Conservation (phyloP, 2,113 vertebrate genomes). For the Prietella phreatophila region DNA sequence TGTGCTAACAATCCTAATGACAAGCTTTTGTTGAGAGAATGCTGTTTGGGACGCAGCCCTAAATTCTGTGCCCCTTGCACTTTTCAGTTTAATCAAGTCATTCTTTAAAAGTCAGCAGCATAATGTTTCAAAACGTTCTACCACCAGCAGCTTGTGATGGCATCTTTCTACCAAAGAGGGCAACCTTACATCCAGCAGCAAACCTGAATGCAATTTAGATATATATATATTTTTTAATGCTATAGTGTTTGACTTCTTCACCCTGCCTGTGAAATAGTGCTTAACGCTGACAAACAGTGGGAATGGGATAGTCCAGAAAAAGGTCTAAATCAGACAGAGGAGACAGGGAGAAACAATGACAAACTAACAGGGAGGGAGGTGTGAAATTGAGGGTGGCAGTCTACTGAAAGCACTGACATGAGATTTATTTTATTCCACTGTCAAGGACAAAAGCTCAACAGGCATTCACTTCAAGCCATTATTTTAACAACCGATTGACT, state of each 20-base stretch:
- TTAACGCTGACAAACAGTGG: neutral
- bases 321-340: constrained; percentile 19
- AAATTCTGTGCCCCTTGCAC: neutral
- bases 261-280: neutral
- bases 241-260: neutral
- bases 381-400: constrained; percentile 19
- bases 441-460: constrained; percentile 35
- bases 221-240: neutral
- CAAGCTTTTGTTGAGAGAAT: neutral
- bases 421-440: constrained; percentile 37
- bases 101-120: neutral
- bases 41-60: neutral
- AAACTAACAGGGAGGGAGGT: constrained; percentile 11
- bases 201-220: neutral
- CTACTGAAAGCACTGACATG: constrained; percentile 34
- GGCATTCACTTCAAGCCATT: constrained; percentile 19
- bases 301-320: neutral
- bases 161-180: neutral
- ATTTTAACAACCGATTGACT: constrained; percentile 24
- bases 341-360: neutral
- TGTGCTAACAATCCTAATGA: neutral
- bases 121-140: neutral
- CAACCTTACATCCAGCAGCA: neutral
- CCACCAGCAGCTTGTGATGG: neutral
- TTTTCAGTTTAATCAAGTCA: too few relatives aligned